These are phyloP conservation scores for Tragelaphus imberbis DNA, from an alignment of 2,113 vertebrate genomes.

Conservation along the genomic window DNA sequence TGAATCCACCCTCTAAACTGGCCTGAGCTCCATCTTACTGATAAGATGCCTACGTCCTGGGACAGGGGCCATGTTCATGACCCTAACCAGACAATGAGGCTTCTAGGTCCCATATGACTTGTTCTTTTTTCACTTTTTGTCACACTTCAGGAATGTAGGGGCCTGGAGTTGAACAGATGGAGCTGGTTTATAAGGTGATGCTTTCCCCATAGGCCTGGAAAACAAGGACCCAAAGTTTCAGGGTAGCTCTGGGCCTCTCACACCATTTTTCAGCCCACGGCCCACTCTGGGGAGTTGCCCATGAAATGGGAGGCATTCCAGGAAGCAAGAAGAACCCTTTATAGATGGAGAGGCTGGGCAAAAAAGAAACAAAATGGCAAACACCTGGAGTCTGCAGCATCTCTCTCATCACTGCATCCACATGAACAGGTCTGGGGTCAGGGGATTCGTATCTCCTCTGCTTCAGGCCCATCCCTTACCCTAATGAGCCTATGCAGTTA, in stretches of 20 bases:
- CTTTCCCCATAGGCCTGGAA: neutral
- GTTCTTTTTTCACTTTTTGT: neutral
- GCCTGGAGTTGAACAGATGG: neutral
- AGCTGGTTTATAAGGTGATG: neutral
- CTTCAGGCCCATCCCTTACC: constrained; percentile 37
- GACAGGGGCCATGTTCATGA: accelerated
- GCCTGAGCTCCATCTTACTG: neutral
- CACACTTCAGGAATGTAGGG: neutral
- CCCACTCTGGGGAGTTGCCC: neutral
- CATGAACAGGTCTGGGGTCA: neutral
- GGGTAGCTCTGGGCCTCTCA: accelerated
- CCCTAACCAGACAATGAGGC: accelerated
- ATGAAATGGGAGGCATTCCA: neutral
- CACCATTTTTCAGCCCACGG: accelerated
- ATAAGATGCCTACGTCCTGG: neutral
- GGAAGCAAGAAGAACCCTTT: accelerated
- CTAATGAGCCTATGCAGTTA: constrained; percentile 35
- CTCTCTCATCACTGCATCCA: constrained; percentile 33
- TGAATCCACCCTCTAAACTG: neutral
- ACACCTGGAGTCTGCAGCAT: constrained; percentile 2
- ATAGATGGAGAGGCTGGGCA: neutral
- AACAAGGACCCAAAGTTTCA: neutral
- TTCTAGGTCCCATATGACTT: neutral
- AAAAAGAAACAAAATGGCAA: neutral
- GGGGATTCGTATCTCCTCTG: neutral